A percentile compares a stretch with the other conserved stretches of the same genome.
These are phyloP conservation scores for Rhopilema esculentum DNA, from an alignment of 30 jellyfish, hydroid and myxozoan species.

Conservation along the genomic window DNA sequence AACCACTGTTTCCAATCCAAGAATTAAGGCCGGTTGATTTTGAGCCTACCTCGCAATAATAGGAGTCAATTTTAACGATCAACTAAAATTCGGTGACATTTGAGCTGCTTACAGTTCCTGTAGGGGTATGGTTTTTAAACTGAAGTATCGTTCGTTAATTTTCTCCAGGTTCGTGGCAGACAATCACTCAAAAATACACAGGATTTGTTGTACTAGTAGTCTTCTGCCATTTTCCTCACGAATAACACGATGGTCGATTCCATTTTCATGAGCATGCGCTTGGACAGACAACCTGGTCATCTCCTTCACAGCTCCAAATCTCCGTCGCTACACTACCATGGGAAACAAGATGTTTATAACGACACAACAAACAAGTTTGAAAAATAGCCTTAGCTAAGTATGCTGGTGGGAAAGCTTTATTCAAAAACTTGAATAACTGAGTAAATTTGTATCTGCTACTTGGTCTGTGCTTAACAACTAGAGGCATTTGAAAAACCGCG, in stretches of 20 bases:
- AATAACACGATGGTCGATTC: slow-evolving; percentile 73
- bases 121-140: background rate
- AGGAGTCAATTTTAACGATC: background rate
- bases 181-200: background rate
- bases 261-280: slow-evolving; percentile 62
- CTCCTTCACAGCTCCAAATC: slow-evolving; percentile 53
- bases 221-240: slow-evolving; percentile 84
- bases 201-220: slow-evolving; percentile 3
- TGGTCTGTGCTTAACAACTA: background rate
- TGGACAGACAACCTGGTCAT: slow-evolving; percentile 22
- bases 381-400: background rate
- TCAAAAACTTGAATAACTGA: background rate
- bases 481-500: background rate
- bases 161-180: slow-evolving; percentile 9
- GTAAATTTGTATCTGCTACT: background rate
- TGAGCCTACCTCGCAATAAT: background rate
- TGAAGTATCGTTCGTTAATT: background rate
- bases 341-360: slow-evolving; percentile 45
- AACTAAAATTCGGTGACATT: background rate
- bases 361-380: slow-evolving; percentile 40
- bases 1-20: background rate
- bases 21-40: slow-evolving; percentile 15
- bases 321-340: background rate
- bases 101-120: background rate
- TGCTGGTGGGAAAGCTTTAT: background rate